Conservation (phyloP, 2,797 vertebrate genomes). For the Pipistrellus pygmaeus region DNA sequence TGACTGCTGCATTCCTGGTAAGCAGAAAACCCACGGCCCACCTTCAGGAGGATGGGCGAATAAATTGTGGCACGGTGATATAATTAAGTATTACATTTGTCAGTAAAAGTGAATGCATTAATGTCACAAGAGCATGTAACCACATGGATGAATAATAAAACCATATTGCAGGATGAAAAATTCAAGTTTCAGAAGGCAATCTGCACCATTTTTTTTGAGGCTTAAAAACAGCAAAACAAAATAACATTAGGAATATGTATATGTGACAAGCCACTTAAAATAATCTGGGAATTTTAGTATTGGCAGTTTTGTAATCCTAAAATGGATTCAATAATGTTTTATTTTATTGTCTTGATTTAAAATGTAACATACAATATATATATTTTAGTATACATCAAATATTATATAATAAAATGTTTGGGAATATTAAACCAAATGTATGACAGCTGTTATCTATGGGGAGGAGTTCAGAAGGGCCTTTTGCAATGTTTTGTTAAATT, state of each 20-base stretch:
- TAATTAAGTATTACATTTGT: background rate
- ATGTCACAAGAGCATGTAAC: background rate
- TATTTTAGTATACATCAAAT: background rate
- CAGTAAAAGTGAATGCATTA: background rate
- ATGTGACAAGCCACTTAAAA: slow-evolving; percentile 11
- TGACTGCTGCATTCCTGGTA: background rate
- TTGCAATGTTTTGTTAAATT: background rate
- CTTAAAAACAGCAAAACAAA: slow-evolving; percentile 1
- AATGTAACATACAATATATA: background rate
- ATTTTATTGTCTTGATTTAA: background rate
- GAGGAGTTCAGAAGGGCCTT: background rate
- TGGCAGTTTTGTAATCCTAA: background rate
- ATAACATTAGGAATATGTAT: background rate
- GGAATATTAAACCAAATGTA: background rate
- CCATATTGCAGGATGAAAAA: background rate
- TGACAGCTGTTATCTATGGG: background rate
- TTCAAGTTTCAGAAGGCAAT: background rate
- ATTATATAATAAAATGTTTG: background rate
- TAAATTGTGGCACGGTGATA: background rate
- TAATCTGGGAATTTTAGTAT: background rate
- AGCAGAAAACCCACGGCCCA: background rate
- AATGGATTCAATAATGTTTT: background rate
- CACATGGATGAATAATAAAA: background rate
- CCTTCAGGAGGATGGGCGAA: background rate
- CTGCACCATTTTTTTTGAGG: background rate